Percentiles rank a stretch among this genome's conserved stretches.
Evolutionary conservation across 2,888 invertebrate genomes (phyloP).

Genomic region (Apoda limacodes): DNA sequence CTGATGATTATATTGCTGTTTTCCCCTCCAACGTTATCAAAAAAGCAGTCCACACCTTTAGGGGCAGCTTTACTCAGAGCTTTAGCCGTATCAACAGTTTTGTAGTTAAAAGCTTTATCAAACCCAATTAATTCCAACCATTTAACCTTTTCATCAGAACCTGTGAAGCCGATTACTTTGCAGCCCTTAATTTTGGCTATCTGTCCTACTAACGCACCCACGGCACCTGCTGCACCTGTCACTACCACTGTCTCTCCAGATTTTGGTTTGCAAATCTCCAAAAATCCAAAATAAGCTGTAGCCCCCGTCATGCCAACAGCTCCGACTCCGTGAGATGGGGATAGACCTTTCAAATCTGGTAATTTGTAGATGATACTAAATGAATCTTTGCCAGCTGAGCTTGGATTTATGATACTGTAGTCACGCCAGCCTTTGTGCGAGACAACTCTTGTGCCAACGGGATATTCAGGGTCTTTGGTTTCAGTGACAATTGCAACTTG

Average conservation of each 20-base stretch:
- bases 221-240: slow-evolving; percentile 80
- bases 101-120: slow-evolving; percentile 80
- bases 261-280: slow-evolving; percentile 76
- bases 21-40: slow-evolving; percentile 81
- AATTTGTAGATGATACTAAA: slow-evolving; percentile 34
- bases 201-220: slow-evolving; percentile 80
- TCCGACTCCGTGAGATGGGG: slow-evolving; percentile 71
- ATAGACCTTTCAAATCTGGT: slow-evolving; percentile 61
- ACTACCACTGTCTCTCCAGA: slow-evolving; percentile 78
- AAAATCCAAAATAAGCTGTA: slow-evolving; percentile 78
- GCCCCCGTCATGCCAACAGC: slow-evolving; percentile 78
- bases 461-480: slow-evolving; percentile 70
- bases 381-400: slow-evolving; percentile 7
- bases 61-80: slow-evolving; percentile 74
- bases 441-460: slow-evolving; percentile 70
- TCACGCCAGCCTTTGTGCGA: slow-evolving; percentile 76
- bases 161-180: slow-evolving; percentile 76
- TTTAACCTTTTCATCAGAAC: slow-evolving; percentile 76
- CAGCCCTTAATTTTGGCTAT: slow-evolving; percentile 78
- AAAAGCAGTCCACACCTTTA: slow-evolving; percentile 79
- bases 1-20: slow-evolving; percentile 68
- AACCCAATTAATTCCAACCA: slow-evolving; percentile 78
- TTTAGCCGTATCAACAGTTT: slow-evolving; percentile 63
- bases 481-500: slow-evolving; percentile 60
- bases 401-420: slow-evolving; percentile 38